Evolutionary conservation across 2,113 vertebrate genomes (phyloP), one percentile per base, ranked within the genome.

Genomic region (Plecturocebus donacophilus): DNA sequence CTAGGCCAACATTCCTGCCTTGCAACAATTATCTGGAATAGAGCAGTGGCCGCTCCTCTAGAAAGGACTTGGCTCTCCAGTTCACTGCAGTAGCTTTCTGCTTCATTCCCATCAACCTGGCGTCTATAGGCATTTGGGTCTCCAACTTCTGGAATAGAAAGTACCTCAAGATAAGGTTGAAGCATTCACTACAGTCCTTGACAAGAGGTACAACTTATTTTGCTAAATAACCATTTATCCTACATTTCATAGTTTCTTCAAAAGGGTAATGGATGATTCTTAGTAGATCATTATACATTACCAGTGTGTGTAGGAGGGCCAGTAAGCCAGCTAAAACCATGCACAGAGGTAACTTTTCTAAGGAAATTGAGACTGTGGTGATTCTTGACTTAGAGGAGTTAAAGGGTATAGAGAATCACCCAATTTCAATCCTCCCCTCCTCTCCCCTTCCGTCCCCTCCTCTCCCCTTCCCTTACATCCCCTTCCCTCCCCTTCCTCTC

Each of bases 71-170:
- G 92, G 76, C 56, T 96, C 76, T 97, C 95, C 84, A 81, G 90
- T 27, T 96, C 45, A 87, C 84, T 68, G 92, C 35, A 42, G 81
- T n/a, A 58, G 79, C 90, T 93, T 97, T 84, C 84, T 90, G 97
- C 92, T 98, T 97, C 98, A 97, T 96, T 92, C 96, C 96, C 94
- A 95, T 66, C 97, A 97, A 92, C 71, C 84, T 90, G 96, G 92
- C 90, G 79, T 97, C 95, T 96, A 95, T 81, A 96, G 95, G 94
- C 87, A 86, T 91, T 95, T 96, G 96, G 76, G 95, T 95, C 96
- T 97, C 90, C 97, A 97, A 90, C 7, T 87, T 96, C 98, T 98
- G 95, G 70, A 98, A 97, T 3, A 97, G 84, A 97, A 97, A 97
- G 71, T 58, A 97, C 58, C 88, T 92, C 96, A 70, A 96, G 49